Conservation (phyloP, 2,797 vertebrate genomes). For the Buceros bicornis region DNA sequence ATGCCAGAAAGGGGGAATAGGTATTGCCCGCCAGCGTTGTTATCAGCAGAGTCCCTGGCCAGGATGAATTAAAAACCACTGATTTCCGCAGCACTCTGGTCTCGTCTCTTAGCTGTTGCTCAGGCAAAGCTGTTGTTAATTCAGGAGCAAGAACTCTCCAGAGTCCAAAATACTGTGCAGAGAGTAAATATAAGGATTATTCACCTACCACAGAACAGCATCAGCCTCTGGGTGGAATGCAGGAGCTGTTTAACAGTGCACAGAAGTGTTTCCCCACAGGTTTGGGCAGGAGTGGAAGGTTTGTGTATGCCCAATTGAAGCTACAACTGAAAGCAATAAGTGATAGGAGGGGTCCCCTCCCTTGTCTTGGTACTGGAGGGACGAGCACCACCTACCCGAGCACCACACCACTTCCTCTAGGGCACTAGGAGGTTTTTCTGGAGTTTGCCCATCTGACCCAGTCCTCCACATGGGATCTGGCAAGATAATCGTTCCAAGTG, state of each 20-base stretch:
- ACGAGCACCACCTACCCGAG: background rate
- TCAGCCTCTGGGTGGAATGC: slow-evolving; percentile 68
- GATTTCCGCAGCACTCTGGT: background rate
- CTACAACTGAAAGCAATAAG: background rate
- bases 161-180: slow-evolving; percentile 52
- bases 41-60: background rate
- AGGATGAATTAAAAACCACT: background rate
- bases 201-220: slow-evolving; percentile 68
- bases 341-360: background rate
- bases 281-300: slow-evolving; percentile 21
- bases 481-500: slow-evolving; percentile 32
- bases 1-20: background rate
- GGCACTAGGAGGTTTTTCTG: background rate
- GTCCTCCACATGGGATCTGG: slow-evolving; percentile 66
- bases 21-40: background rate
- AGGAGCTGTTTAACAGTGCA: slow-evolving; percentile 4
- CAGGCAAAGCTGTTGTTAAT: slow-evolving; percentile 64
- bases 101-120: slow-evolving; percentile 22
- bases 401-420: background rate
- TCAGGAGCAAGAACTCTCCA: slow-evolving; percentile 25
- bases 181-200: slow-evolving; percentile 56
- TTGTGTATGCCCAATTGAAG: background rate
- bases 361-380: background rate
- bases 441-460: slow-evolving; percentile 43
- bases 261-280: slow-evolving; percentile 1